These are phyloP conservation scores for Uromys caudimaculatus DNA, from an alignment of 2,797 vertebrate genomes.

Conservation along the genomic window DNA sequence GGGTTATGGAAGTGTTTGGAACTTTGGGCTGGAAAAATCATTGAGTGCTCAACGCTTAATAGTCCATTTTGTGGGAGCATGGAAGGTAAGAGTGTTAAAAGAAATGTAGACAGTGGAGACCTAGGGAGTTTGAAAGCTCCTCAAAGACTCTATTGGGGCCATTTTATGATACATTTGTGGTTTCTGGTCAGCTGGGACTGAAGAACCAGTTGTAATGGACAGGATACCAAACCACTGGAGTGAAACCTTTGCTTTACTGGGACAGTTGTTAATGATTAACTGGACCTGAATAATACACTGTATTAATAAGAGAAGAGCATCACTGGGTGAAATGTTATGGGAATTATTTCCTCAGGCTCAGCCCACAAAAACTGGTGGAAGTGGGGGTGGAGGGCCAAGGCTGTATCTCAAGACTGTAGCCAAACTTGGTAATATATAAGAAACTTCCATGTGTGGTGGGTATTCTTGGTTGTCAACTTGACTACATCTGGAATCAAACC, in stretches of 20 bases:
- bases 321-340: not conserved
- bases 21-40: not conserved
- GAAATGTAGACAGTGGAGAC: not conserved
- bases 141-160: not conserved
- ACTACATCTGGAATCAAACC: not conserved
- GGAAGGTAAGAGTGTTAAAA: not conserved
- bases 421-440: not conserved
- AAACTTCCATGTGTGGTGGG: not conserved
- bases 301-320: not conserved
- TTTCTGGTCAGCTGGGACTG: not conserved
- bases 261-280: not conserved
- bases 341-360: not conserved
- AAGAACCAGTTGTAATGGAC: not conserved
- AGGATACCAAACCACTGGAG: not conserved
- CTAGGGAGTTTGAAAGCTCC: not conserved
- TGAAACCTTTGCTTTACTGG: not conserved
- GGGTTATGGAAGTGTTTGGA: not conserved
- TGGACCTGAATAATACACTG: not conserved
- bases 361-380: not conserved
- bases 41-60: not conserved
- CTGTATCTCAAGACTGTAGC: not conserved
- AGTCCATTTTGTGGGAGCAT: too few relatives aligned
- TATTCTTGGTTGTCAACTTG: not conserved
- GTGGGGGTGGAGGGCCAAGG: not conserved
- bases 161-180: not conserved